Evolutionary conservation across 2,113 vertebrate genomes (phyloP), one percentile per base, ranked within the genome.

Genomic region (Casuarius casuarius): DNA sequence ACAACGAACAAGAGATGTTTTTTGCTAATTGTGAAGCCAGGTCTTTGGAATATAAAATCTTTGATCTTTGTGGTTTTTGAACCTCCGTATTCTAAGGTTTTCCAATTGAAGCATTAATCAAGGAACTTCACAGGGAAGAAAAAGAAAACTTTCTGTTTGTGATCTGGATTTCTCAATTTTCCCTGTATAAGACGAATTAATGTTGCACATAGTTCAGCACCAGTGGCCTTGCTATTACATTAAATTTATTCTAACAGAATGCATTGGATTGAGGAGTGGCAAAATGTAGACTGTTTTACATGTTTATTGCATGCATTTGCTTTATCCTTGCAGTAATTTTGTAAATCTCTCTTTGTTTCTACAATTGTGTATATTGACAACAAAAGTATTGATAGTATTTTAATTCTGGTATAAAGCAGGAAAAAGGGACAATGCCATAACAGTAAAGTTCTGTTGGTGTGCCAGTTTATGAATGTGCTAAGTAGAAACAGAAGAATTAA

Each of bases 401-500:
- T 77, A 62, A 85, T 92, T 94, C 88, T 72, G 25, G 12, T 73
- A 75, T 83, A 92, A 95, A 75, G 4, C 9, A 51, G 51, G 3
- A 4, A 6, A 17, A 67, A 29, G 44, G 29, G 2, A 23, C 16
- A 62, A 3, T 5, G 12, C 19, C 18, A 6, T 17, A 74, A 70
- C 71, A 10, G 46, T 49, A 42, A 84, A 84, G 16, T 73, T 77
- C 14, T 73, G 29, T 51, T 89, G 59, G 25, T 25, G 38, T 79
- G 80, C 18, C 61, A 52, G 75, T 95, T 91, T 87, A 89, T 84
- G 52, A 82, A 65, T 46, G 15, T 74, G 51, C 75, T 87, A 74
- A 92, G 84, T 33, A 77, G 63, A 91, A 91, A 58, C n/a, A 84
- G 42, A 80, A 87, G 21, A 81, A 83, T 67, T 95, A 92, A 91